These are phyloP conservation scores for Vulpes vulpes DNA, from an alignment of 2,113 vertebrate species.

Conservation along the genomic window DNA sequence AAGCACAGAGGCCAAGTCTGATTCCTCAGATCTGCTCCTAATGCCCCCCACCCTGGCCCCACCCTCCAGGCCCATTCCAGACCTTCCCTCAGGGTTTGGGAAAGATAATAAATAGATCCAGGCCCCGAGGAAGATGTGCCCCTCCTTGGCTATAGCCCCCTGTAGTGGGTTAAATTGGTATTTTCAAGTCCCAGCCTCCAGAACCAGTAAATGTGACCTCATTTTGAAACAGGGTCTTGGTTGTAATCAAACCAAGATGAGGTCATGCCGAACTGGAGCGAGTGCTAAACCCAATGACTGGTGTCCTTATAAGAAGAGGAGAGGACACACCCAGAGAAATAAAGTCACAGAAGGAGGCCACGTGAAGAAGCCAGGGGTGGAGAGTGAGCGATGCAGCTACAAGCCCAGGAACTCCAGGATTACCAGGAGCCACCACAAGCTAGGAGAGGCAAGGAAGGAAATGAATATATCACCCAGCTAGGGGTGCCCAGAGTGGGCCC, in stretches of 20 bases:
- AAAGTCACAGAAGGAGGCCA: neutral
- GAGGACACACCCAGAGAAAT: accelerated
- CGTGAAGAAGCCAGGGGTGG: neutral
- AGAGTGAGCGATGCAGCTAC: accelerated
- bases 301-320: neutral
- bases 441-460: neutral
- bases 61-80: neutral
- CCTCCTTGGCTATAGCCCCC: neutral
- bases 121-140: neutral
- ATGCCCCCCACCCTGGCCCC: neutral
- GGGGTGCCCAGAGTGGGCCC: neutral
- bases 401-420: neutral
- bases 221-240: neutral
- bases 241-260: neutral
- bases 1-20: neutral
- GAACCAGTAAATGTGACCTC: neutral
- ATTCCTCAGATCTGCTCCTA: neutral
- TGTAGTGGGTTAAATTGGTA: neutral
- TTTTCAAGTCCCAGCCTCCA: neutral
- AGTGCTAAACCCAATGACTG: neutral
- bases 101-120: neutral
- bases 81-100: neutral
- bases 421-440: neutral
- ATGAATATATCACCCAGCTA: neutral
- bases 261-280: neutral